Evolutionary conservation across 1,140 invertebrate species (phyloP).

Genomic region (Drosophila ficusphila): DNA sequence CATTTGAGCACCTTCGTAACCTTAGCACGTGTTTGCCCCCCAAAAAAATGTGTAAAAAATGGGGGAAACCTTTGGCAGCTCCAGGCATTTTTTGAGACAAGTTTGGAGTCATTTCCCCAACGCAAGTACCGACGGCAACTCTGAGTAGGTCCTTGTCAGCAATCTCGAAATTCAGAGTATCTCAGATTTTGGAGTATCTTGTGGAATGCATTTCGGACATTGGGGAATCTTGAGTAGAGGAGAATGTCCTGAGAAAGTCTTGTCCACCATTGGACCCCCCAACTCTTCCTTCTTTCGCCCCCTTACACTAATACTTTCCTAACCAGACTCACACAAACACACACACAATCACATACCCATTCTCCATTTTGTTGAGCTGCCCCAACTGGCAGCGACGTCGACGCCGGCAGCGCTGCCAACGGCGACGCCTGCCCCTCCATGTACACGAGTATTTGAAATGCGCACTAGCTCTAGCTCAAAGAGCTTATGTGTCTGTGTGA

Average conservation of each 20-base stretch:
- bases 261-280: constrained; percentile 1
- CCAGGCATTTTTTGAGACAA: neutral
- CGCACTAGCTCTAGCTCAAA: constrained; percentile 82
- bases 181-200: constrained; percentile 2
- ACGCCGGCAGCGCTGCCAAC: constrained; percentile 20
- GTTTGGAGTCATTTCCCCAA: constrained; percentile 41
- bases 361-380: constrained; percentile 64
- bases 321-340: constrained; percentile 7
- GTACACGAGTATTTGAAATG: constrained; percentile 74
- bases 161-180: neutral
- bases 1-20: constrained; percentile 3
- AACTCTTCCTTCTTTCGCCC: constrained; percentile 13
- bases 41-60: neutral
- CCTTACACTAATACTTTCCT: constrained; percentile 4
- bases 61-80: neutral
- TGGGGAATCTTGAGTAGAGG: constrained; percentile 23
- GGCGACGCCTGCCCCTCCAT: constrained; percentile 61
- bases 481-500: constrained; percentile 27
- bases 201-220: constrained; percentile 29
- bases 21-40: constrained; percentile 40
- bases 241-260: constrained; percentile 8
- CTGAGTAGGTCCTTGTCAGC: constrained; percentile 12
- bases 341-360: constrained; percentile 20
- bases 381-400: constrained; percentile 58
- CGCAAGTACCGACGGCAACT: constrained; percentile 46